Conservation (phyloP, 2,888 invertebrate species). For the Netelia inedita region DNA sequence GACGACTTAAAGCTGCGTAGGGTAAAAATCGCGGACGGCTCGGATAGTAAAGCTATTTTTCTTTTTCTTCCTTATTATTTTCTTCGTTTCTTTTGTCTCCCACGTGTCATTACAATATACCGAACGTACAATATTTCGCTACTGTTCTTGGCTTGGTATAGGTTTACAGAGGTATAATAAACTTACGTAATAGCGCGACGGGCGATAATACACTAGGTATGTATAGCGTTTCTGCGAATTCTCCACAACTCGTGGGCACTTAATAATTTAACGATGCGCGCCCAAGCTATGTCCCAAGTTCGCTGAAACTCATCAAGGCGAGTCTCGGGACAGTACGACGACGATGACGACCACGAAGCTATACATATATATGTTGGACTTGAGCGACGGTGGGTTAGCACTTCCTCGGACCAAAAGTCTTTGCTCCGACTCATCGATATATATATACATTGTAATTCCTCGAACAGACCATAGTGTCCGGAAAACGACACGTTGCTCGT, state of each 20-base stretch:
- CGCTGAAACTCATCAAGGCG: constrained; percentile 1
- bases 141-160: too few species aligned
- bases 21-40: too few species aligned
- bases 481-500: constrained; percentile 1
- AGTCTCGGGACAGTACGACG: background rate
- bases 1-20: too few species aligned
- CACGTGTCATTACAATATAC: too few species aligned
- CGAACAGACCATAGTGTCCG: background rate
- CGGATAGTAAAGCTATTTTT: too few species aligned
- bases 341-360: background rate
- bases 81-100: too few species aligned
- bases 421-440: too few species aligned
- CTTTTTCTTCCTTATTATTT: too few species aligned
- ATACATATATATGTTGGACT: too few species aligned
- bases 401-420: background rate
- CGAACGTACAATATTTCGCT: too few species aligned
- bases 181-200: constrained; percentile 3
- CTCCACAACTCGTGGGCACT: background rate
- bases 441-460: background rate
- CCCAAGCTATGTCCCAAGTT: constrained; percentile 16
- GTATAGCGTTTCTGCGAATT: constrained; percentile 30
- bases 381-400: constrained; percentile 26
- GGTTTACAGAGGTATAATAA: background rate
- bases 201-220: background rate
- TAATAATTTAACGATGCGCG: constrained; percentile 43